Base-by-base conservation (phyloP, 37 sponge, comb jelly and placozoan species). In the Beroe forskalii region DNA sequence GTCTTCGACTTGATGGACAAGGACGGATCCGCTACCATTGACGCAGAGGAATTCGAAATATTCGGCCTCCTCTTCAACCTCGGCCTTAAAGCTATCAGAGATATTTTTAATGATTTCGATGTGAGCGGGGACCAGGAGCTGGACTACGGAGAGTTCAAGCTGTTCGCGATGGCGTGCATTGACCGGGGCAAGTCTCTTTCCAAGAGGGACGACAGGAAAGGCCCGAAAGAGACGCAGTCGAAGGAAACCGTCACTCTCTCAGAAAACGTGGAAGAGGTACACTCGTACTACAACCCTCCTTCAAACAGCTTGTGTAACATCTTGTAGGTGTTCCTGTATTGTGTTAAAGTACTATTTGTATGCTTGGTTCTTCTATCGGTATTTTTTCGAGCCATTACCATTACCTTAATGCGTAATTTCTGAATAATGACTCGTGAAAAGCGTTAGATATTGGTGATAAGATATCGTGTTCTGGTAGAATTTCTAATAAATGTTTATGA, bases 131-230 rank as follows among this genome's bases (percentile, higher is more conserved):
- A 96, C 60, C 94, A 96, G 90, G 91, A 94, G 62, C 67, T 96
- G 91, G 94, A 96, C 64, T 96, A 94, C 76, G 92, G 93, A 27
- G 96, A 96, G 91, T 96, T 96, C 63, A 93, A 90, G 44, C 92
- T 96, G 96, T 96, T 96, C 76, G 93, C 93, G 0, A 93, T 96
- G 95, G 96, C 96, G 0, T 96, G 96, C 41, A 93, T 96, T 67
- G 96, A 96, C 92, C 43, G 86, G 42, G 86, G 86, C 48, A 80
- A 80, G 48, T 38, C 86, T 37, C 55, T 44, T 8, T 44, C 24
- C 23, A 41, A 80, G 86, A 80, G 42, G 30, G 44, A 41, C 1
- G 40, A 80, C 2, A 0, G 12, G 8, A n/a, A n/a, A n/a, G n/a
- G n/a, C n/a, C n/a, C n/a, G n/a, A 41, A 80, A 4, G 72, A 28